These are phyloP conservation scores for Asteroscopus sphinx DNA, from an alignment of 2,888 invertebrate species.

Conservation along the genomic window DNA sequence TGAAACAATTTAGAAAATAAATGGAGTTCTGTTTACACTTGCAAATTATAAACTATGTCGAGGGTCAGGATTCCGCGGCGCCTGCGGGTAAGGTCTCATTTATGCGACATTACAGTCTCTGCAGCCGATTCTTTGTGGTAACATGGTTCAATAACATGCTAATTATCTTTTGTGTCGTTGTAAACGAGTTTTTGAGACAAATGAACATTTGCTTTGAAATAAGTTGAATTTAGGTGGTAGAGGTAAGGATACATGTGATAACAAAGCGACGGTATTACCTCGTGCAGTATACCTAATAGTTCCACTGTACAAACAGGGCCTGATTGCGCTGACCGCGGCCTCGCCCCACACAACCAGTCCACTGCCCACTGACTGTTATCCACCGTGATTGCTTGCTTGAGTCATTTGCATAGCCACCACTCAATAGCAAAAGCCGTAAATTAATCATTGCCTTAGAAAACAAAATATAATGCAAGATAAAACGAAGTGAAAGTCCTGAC, in stretches of 20 bases:
- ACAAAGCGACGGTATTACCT: no score
- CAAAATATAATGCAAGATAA: no score
- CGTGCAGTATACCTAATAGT: not conserved
- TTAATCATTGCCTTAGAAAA: no score
- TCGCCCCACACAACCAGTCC: not conserved
- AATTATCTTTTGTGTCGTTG: no score
- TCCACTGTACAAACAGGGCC: constrained; percentile 17
- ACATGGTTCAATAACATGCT: constrained; percentile 26
- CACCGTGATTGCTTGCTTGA: constrained; percentile 6
- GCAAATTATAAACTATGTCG: constrained; percentile 16
- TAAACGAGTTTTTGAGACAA: not conserved
- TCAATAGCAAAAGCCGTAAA: not conserved
- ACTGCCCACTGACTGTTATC: constrained; percentile 2
- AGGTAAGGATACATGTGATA: no score
- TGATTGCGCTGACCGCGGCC: constrained; percentile 47
- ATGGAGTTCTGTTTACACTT: constrained; percentile 10
- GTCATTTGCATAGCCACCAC: not conserved
- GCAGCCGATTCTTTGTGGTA: constrained; percentile 36
- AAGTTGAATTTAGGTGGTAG: no score
- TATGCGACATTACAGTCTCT: constrained; percentile 34
- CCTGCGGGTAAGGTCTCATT: constrained; percentile 4
- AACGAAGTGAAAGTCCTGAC: no score
- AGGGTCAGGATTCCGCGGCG: constrained; percentile 1
- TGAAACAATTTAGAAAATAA: constrained; percentile 6
- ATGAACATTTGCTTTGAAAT: no score